These are phyloP conservation scores for Parapsyche elsis DNA, from an alignment of 1,140 invertebrate species.

Conservation along the genomic window DNA sequence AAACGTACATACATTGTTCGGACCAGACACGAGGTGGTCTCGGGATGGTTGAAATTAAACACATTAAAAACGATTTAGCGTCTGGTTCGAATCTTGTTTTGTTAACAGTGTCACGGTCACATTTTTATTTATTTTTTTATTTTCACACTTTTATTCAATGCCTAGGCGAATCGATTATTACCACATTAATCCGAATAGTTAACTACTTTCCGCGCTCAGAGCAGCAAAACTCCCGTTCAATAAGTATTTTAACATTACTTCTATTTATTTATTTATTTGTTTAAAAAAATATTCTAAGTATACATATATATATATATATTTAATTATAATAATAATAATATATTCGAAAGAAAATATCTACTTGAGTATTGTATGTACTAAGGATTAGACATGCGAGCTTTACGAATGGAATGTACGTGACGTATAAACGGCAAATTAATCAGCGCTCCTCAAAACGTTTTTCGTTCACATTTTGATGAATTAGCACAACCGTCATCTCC, in stretches of 20 bases:
- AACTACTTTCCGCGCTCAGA: slow-evolving; percentile 2
- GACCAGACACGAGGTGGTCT: too few relatives aligned
- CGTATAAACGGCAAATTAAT: too few relatives aligned
- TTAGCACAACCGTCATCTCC: too few relatives aligned
- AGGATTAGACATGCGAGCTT: too few relatives aligned
- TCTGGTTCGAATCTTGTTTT: neutral
- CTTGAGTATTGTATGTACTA: too few relatives aligned
- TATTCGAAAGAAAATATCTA: too few relatives aligned
- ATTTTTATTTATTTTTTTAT: neutral
- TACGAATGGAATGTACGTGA: too few relatives aligned
- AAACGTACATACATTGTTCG: too few relatives aligned
- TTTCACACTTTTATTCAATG: neutral
- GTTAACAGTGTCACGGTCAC: neutral
- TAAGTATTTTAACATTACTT: neutral
- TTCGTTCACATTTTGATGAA: too few relatives aligned
- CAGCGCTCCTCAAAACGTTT: too few relatives aligned
- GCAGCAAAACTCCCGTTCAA: neutral
- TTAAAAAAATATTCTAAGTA: slow-evolving; percentile 1
- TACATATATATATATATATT: neutral
- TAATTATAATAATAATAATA: neutral
- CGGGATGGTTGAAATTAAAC: too few relatives aligned
- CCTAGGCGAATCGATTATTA: neutral
- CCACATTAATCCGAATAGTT: slow-evolving; percentile 1
- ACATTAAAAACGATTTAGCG: too few relatives aligned
- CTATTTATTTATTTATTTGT: neutral